Evolutionary conservation across 2,113 vertebrate species (phyloP).

Genomic region (Lampris incognitus): DNA sequence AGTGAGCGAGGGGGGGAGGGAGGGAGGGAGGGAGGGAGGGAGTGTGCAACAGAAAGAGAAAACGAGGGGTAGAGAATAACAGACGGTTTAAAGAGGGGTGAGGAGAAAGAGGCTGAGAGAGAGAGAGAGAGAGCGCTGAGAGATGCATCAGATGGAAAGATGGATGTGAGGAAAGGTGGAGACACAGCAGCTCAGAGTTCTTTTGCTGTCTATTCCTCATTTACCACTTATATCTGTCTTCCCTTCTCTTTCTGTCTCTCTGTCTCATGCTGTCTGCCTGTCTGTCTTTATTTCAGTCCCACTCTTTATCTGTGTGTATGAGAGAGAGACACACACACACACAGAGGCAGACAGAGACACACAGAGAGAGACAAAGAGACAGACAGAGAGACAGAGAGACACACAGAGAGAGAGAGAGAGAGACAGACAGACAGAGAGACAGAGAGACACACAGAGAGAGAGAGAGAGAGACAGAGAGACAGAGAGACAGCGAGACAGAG

Average conservation of each 20-base stretch:
- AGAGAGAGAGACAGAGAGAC: too few relatives aligned
- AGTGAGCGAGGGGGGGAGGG: conserved; percentile 59
- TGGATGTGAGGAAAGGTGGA: not conserved
- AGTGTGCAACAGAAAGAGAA: conserved; percentile 31
- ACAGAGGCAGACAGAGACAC: too few relatives aligned
- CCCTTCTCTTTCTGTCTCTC: not conserved
- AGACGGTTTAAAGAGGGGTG: conserved; percentile 37
- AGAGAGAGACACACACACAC: conserved; percentile 28
- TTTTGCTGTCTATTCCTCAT: not conserved
- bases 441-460: too few relatives aligned
- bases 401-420: too few relatives aligned
- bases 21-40: not conserved
- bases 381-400: too few relatives aligned
- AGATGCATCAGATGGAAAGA: conserved; percentile 8
- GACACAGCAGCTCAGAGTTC: not conserved
- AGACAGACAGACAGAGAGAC: too few relatives aligned
- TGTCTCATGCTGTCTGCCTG: conserved; percentile 17
- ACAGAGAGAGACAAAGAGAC: too few relatives aligned
- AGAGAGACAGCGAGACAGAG: too few relatives aligned
- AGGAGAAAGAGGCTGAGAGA: conserved; percentile 8
- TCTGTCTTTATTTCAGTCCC: conserved; percentile 10
- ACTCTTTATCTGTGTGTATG: conserved; percentile 18
- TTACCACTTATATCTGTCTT: not conserved
- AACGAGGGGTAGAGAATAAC: conserved; percentile 47
- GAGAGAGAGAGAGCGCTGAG: conserved; percentile 5